A percentile compares a stretch with the other conserved stretches of the same genome.
phyloP scores from a whole-genome alignment of 2,113 vertebrate genomes.

The Leucosticte australis region DNA sequence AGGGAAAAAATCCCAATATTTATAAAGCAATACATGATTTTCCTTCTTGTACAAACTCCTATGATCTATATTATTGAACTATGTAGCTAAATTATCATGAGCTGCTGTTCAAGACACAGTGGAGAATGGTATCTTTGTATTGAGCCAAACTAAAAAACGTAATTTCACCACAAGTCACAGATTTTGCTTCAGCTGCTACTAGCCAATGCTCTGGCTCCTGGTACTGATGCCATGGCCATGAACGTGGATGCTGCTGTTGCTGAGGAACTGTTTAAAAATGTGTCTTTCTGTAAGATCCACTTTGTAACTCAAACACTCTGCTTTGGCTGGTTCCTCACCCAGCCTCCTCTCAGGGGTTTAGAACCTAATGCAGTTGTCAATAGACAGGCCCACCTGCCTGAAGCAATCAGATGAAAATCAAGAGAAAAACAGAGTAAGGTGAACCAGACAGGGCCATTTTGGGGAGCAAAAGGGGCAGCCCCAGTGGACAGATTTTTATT shows the following conservation, averaged over 20 bases:
- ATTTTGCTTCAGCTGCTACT: not conserved
- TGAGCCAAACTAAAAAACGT: not conserved
- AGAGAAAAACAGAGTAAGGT: not conserved
- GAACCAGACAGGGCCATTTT: not conserved
- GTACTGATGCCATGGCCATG: fast-evolving
- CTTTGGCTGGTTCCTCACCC: not conserved
- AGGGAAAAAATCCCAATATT: not conserved
- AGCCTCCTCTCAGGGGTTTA: not conserved
- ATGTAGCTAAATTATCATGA: not conserved
- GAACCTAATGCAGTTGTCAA: not conserved
- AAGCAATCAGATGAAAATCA: not conserved
- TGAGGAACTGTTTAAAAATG: not conserved
- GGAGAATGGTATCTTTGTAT: not conserved
- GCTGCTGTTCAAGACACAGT: not conserved
- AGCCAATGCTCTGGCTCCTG: not conserved
- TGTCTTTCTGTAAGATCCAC: not conserved
- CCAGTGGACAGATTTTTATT: not conserved
- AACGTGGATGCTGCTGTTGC: fast-evolving
- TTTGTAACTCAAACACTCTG: not conserved
- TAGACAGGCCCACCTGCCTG: not conserved
- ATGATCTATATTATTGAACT: not conserved
- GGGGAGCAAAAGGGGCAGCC: not conserved
- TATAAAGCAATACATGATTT: not conserved
- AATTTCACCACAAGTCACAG: not conserved
- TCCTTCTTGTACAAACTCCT: not conserved